Evolutionary conservation across 2,888 invertebrate species (phyloP).

Genomic region (Pollenia angustigena): DNA sequence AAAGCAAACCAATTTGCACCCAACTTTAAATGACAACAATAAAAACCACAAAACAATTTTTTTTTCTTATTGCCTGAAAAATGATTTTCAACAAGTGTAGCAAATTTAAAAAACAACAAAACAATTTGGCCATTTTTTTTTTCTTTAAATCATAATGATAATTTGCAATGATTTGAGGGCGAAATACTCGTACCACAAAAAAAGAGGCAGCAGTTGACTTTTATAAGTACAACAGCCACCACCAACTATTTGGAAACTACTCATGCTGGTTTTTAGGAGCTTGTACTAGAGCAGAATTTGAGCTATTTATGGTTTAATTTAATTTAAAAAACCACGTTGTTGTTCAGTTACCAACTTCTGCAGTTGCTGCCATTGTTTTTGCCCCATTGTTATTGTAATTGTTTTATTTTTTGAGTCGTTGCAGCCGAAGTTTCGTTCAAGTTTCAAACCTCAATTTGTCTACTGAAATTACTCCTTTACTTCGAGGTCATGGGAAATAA

Average conservation of each 20-base stretch:
- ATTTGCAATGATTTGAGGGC: slow-evolving; percentile 14
- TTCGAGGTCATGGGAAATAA: slow-evolving; percentile 82
- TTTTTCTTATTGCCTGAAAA: not conserved
- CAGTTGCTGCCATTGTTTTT: slow-evolving; percentile 4
- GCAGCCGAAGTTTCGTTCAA: slow-evolving; percentile 71
- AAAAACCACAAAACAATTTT: not conserved
- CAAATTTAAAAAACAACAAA: slow-evolving; percentile 1
- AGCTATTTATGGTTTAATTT: slow-evolving; percentile 58
- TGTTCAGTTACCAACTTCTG: not conserved
- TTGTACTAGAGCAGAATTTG: slow-evolving; percentile 10
- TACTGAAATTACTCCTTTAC: slow-evolving; percentile 79
- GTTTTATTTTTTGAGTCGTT: not conserved
- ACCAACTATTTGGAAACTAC: not conserved
- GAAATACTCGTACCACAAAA: not conserved
- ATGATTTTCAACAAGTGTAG: not conserved
- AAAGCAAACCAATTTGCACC: slow-evolving; percentile 39
- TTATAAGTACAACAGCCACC: not conserved
- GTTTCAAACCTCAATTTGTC: slow-evolving; percentile 68
- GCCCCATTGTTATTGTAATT: slow-evolving; percentile 54
- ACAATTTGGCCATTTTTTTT: not conserved
- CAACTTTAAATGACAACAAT: slow-evolving; percentile 40
- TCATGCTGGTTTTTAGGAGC: slow-evolving; percentile 10
- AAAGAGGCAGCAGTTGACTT: not conserved
- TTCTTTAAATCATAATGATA: not conserved
- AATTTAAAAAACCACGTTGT: slow-evolving; percentile 36